Conservation (phyloP, 37 sponge, comb jelly and placozoan genomes). For the Amphimedon queenslandica region DNA sequence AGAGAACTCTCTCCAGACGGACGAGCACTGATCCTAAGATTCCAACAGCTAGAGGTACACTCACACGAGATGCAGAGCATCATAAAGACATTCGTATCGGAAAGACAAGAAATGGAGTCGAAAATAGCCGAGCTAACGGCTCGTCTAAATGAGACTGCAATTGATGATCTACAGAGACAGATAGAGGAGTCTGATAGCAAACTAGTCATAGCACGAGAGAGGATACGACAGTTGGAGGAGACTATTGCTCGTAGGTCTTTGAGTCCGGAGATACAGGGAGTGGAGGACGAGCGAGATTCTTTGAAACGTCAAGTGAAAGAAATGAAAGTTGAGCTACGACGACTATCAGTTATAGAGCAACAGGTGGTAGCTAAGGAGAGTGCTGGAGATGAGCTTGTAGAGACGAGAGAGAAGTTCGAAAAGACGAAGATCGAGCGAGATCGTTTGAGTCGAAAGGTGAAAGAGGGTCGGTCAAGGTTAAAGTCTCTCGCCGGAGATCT, state of each 20-base stretch:
- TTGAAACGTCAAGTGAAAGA: neutral
- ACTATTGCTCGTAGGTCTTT: neutral
- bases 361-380: neutral
- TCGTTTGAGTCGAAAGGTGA: conserved; percentile 17
- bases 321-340: conserved; percentile 8
- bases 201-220: conserved; percentile 25
- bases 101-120: conserved; percentile 42
- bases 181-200: conserved; percentile 18
- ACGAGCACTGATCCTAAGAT: conserved; percentile 37
- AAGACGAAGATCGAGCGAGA: conserved; percentile 22
- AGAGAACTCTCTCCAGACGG: conserved; percentile 23
- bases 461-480: conserved; percentile 1
- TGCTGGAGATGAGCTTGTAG: conserved; percentile 8
- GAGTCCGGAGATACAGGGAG: neutral
- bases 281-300: neutral
- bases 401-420: conserved; percentile 7
- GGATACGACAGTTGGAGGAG: conserved; percentile 29
- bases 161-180: conserved; percentile 10
- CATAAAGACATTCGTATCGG: conserved; percentile 24
- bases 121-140: conserved; percentile 6
- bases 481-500: conserved; percentile 28
- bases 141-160: conserved; percentile 11
- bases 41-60: conserved; percentile 52
- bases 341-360: conserved; percentile 1
- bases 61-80: conserved; percentile 31